Evolutionary conservation across 2,888 invertebrate species (phyloP), one percentile per base, ranked within the genome.

Genomic region (Spisula solida): DNA sequence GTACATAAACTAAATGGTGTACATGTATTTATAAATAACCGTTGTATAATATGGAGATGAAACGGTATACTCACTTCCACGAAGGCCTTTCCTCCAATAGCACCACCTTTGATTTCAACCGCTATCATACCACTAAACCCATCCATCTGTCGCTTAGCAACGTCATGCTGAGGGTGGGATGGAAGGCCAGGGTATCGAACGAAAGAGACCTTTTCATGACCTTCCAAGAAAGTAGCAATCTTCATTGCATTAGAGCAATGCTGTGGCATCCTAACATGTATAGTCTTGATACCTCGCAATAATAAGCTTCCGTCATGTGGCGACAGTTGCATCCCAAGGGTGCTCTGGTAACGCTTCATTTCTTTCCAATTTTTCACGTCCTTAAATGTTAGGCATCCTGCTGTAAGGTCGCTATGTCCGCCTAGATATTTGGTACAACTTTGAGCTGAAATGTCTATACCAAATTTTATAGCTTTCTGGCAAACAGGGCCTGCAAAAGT

Each of bases 81-180:
- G 95, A 99, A 98, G 86, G 97, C 98, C 87, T 97, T 97, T 0
- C 98, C 98, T 94, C 98, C 98, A 87, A 97, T 97, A 66, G 98
- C 95, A 5, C 97, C 98, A 0, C 99, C 99, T 94, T 98, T 98
- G 41, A 99, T 97, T 95, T 98, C 98, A 95, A 99, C 98, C 25
- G 98, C 98, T 94, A 99, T 97, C 97, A 99, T 98, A 8, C 99
- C 99, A 91, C 99, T 98, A 97, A 98, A 98, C 0, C 99, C 99
- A 84, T 97, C 97, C 96, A 96, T 96, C 97, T 99, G 99, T 95
- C 97, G 98, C 94, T 98, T 97, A 14, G 96, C 96, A 18, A 96
- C 60, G 10, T 94, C 94, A 90, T 96, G 95, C 34, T 94, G 94
- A 1, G 96, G 96, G 82, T 96, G 95, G 6, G 95, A 94, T 18